phyloP scores from a whole-genome alignment of 2,888 invertebrate species.

The Orchestes rusci region DNA sequence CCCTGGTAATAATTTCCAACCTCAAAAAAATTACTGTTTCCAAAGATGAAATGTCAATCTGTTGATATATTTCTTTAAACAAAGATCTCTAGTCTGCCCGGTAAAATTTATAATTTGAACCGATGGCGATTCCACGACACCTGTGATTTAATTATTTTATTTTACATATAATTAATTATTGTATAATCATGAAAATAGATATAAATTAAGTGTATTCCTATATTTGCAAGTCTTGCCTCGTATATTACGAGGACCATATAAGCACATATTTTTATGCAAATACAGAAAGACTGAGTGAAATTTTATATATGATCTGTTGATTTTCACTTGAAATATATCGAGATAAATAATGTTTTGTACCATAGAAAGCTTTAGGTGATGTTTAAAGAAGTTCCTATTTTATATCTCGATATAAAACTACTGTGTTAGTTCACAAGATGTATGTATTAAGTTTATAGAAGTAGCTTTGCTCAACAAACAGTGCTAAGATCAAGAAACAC shows the following conservation, averaged over 20 bases:
- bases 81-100: too few species aligned
- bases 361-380: conserved; percentile 47
- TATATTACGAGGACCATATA: conserved; percentile 44
- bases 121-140: conserved; percentile 47
- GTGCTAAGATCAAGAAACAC: conserved; percentile 26
- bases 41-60: too few species aligned
- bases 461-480: conserved; percentile 47
- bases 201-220: conserved; percentile 38
- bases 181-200: conserved; percentile 38
- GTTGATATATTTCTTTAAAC: too few species aligned
- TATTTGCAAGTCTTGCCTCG: conserved; percentile 42
- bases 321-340: conserved; percentile 45
- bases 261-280: conserved; percentile 49
- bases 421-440: conserved; percentile 43
- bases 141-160: conserved; percentile 48
- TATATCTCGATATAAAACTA: conserved; percentile 44
- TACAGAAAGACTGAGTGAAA: conserved; percentile 51
- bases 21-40: too few species aligned
- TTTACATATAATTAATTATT: conserved; percentile 39
- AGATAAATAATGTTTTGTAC: conserved; percentile 45
- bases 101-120: too few species aligned
- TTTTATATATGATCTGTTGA: conserved; percentile 47
- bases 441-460: conserved; percentile 45
- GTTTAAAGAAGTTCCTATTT: conserved; percentile 48
- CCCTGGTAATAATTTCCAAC: too few species aligned